Percentiles rank a stretch among this genome's conserved stretches.
phyloP scores from a whole-genome alignment of 1,140 invertebrate genomes.

The Paraescarpia echinospica region DNA sequence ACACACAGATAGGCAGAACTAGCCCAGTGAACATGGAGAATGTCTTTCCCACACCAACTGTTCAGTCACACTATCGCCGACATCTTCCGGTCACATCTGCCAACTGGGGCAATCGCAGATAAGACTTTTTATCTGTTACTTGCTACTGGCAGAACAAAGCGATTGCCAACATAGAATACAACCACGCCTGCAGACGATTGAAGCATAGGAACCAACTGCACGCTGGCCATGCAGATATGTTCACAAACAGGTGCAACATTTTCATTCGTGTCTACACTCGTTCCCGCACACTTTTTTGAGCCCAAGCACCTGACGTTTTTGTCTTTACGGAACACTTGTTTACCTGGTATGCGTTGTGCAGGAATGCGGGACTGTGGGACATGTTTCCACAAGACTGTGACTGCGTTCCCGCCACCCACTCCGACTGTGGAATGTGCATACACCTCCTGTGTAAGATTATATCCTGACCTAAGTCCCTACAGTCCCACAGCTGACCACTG shows the following conservation, averaged over 20 bases:
- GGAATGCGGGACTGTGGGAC: background rate
- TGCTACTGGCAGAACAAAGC: background rate
- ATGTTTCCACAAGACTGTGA: background rate
- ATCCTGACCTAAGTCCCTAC: background rate
- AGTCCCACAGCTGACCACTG: background rate
- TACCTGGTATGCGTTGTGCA: background rate
- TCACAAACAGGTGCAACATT: background rate
- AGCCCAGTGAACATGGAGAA: background rate
- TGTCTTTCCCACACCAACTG: background rate
- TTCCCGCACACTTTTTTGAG: background rate
- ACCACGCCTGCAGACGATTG: background rate
- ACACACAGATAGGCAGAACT: background rate
- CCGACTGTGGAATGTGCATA: background rate
- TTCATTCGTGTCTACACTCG: background rate
- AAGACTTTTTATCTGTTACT: background rate
- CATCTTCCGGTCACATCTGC: background rate
- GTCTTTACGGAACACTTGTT: background rate
- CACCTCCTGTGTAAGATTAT: background rate
- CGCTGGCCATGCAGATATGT: too few relatives aligned
- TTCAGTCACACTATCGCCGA: background rate
- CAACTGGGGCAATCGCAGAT: background rate
- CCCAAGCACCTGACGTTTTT: background rate
- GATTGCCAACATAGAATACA: background rate
- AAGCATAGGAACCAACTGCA: background rate
- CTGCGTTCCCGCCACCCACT: background rate